Conservation (phyloP, 2,797 vertebrate species). For the Enteromius paludinosus region DNA sequence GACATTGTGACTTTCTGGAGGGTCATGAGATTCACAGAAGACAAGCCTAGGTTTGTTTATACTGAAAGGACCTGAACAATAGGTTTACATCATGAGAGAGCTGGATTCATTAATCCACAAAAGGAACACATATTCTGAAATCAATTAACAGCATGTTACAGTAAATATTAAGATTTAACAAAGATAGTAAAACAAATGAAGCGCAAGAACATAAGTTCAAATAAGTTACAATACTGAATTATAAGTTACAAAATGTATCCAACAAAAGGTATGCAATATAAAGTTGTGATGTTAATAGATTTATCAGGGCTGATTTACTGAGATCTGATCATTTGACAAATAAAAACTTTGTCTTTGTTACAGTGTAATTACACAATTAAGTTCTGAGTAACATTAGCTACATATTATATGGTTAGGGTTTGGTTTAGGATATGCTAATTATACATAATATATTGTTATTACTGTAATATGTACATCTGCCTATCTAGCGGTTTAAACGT, state of each 20-base stretch:
- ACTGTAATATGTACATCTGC: not conserved
- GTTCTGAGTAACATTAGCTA: not conserved
- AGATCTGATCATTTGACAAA: not conserved
- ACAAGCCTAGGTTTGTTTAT: constrained; percentile 31
- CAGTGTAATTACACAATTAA: not conserved
- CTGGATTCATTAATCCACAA: constrained; percentile 1
- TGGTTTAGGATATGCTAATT: not conserved
- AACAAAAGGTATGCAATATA: not conserved
- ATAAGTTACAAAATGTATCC: not conserved
- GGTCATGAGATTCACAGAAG: constrained; percentile 13
- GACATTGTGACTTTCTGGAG: not conserved
- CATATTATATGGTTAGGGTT: not conserved
- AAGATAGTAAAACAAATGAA: not conserved
- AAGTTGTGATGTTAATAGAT: not conserved
- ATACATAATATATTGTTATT: not conserved
- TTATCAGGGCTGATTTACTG: not conserved
- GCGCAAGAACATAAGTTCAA: not conserved
- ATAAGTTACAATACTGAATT: not conserved
- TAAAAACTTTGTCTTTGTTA: not conserved
- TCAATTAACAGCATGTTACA: not conserved
- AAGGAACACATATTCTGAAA: constrained; percentile 16
- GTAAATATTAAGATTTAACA: not conserved
- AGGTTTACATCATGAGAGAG: constrained; percentile 17
- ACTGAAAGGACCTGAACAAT: constrained; percentile 15
- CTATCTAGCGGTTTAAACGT: not conserved